Conservation (phyloP, 2,113 vertebrate species). For the Mus musculus region GRCm39 chr13:63212001-63212500, state of each 20-base stretch:
- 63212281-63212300: too few species aligned
- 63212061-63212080: conserved; percentile 58
- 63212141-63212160: conserved; percentile 50
- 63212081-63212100: conserved; percentile 57
- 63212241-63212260: too few species aligned
- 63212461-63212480: conserved; percentile 48
- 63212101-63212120: neutral
- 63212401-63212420: neutral
- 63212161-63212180: conserved; percentile 55
- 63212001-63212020: conserved; percentile 26
- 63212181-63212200: conserved; percentile 63
- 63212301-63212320: too few species aligned
- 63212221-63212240: conserved; percentile 31
- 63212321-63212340: too few species aligned
- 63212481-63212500: neutral
- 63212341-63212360: too few species aligned
- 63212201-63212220: conserved; percentile 67
- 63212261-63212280: too few species aligned
- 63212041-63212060: neutral
- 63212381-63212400: too few species aligned
- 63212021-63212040: conserved; percentile 32
- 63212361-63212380: too few species aligned
- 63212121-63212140: conserved; percentile 53
- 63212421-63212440: too few species aligned
- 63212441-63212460: conserved; percentile 46